Percentiles rank a stretch among this genome's conserved stretches.
Evolutionary conservation across 2,797 vertebrate genomes (phyloP).

Genomic region (Nyctalus aviator): DNA sequence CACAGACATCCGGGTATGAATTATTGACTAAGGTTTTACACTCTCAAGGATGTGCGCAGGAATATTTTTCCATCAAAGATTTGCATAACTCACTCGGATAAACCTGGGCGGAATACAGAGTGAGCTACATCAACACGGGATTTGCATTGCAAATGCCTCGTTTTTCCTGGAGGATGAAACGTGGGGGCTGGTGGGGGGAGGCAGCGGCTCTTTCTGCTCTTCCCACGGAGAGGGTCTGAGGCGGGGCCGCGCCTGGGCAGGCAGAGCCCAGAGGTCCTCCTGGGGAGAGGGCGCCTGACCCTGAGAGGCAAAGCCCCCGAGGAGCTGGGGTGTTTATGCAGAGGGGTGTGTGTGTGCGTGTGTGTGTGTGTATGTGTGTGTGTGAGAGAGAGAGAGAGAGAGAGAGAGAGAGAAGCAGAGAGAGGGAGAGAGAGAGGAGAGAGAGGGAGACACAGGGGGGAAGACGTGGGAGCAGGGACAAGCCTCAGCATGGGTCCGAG

Average conservation of each 20-base stretch:
- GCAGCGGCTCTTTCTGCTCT: background rate
- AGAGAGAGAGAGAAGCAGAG: too few species aligned
- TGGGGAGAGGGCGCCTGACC: background rate
- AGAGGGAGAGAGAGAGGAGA: too few species aligned
- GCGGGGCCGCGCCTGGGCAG: background rate
- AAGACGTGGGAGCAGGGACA: background rate
- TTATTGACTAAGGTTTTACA: constrained; percentile 92
- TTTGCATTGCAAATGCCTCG: constrained; percentile 80
- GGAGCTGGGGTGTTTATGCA: background rate
- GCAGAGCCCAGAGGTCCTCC: background rate
- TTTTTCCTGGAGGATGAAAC: constrained; percentile 46
- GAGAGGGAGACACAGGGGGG: too few species aligned
- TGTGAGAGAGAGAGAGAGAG: too few species aligned
- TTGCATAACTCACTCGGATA: constrained; percentile 90
- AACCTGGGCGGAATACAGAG: constrained; percentile 89
- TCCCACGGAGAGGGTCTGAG: background rate
- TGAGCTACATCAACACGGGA: constrained; percentile 75
- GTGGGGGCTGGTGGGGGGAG: background rate
- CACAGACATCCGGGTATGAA: constrained; percentile 88
- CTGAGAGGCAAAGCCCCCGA: background rate
- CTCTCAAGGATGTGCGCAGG: constrained; percentile 89
- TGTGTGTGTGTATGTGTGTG: too few species aligned
- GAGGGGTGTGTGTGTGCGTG: background rate
- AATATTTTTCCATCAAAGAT: constrained; percentile 90
- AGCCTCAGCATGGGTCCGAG: background rate